Evolutionary conservation across 2,797 vertebrate genomes (phyloP), one percentile per base, ranked within the genome.

Genomic region (Gobionotothen gibberifrons): DNA sequence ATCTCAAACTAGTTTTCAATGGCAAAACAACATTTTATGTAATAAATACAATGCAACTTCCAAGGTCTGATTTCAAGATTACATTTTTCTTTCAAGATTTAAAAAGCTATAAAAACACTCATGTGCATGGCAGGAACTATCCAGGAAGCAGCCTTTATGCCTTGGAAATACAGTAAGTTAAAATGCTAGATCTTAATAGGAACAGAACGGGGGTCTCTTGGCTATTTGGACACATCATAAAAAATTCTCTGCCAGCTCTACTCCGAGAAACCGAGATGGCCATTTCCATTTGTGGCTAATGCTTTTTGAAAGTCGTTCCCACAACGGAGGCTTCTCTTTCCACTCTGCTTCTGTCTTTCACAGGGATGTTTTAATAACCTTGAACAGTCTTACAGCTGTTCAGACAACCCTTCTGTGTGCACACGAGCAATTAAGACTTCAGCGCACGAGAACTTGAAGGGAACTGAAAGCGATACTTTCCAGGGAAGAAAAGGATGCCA

Each of bases 351-450:
- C 72, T 70, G 62, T 56, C 62, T 76, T 80, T 79, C 53, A 69
- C 42, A 56, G 43, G 29, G 58, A 65, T 44, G 42, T 81, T 87
- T 82, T 64, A 85, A 87, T 77, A 83, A 86, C 72, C 81, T 89
- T 83, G 81, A 84, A 48, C 54, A 49, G 66, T 57, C 49, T 60
- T 29, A 12, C 46, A 82, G 65, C 46, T 21, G 4, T 80, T 83
- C 64, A 60, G 29, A 79, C 72, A 55, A n/a, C 43, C 9, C 17
- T 40, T 69, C 52, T 65, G 72, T 46, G 62, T 26, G 62, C 57
- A 55, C 68, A 64, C 66, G 63, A 67, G 85, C 80, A 87, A 91
- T 91, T 91, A 90, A 78, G 78, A 85, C 70, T 53, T 62, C 22
- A 43, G 49, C 43, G 10, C 53, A 71, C 56, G 52, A 66, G 51